phyloP scores from a whole-genome alignment of 2,797 vertebrate species.

The Melanotaenia boesemani region DNA sequence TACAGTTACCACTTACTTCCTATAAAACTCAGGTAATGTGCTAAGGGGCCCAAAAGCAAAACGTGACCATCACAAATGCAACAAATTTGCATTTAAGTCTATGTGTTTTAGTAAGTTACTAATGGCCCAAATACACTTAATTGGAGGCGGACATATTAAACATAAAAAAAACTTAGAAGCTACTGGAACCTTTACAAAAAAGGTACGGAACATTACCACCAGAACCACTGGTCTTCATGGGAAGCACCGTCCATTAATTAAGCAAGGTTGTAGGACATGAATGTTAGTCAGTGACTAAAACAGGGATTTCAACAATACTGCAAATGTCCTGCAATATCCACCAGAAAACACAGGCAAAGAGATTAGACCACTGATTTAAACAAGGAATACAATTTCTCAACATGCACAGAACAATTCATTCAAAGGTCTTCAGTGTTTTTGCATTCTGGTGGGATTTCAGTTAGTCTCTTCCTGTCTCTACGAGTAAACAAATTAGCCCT shows the following conservation, averaged over 20 bases:
- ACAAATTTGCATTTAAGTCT: neutral
- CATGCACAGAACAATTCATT: neutral
- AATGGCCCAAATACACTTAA: neutral
- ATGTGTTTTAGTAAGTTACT: slow-evolving; percentile 1
- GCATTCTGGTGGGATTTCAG: slow-evolving; percentile 77
- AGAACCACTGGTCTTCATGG: neutral
- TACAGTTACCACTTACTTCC: neutral
- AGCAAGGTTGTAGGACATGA: neutral
- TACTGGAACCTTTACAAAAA: neutral
- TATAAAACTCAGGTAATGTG: slow-evolving; percentile 4
- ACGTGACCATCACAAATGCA: neutral
- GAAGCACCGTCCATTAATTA: neutral
- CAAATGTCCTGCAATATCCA: neutral
- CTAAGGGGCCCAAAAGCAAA: neutral
- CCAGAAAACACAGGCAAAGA: no score
- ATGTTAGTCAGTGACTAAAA: neutral
- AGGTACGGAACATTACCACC: no score
- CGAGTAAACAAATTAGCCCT: slow-evolving; percentile 91
- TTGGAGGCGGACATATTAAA: neutral
- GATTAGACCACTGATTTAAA: no score
- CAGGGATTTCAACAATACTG: no score
- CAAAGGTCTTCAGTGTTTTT: slow-evolving; percentile 82
- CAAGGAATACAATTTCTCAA: neutral
- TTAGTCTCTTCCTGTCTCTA: slow-evolving; percentile 57
- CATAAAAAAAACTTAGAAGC: neutral